Conservation (phyloP, 2,797 vertebrate species). For the Pterois miles region DNA sequence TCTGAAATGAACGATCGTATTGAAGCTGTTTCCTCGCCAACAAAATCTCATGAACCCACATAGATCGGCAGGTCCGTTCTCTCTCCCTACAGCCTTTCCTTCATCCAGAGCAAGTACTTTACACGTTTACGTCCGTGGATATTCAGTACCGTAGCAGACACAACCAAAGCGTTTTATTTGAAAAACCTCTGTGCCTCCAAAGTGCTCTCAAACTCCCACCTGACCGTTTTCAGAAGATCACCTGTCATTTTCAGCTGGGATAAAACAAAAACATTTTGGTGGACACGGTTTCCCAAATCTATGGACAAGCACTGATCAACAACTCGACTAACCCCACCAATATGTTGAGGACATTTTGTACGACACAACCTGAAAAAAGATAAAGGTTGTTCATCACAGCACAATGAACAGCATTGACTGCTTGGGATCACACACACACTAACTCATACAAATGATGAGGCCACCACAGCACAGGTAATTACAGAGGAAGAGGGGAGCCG, state of each 20-base stretch:
- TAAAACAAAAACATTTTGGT: too few species aligned
- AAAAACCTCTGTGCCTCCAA: not conserved
- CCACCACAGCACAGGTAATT: slow-evolving; percentile 35
- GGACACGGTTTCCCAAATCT: not conserved
- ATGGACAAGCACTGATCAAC: not conserved
- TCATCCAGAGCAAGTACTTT: too few species aligned
- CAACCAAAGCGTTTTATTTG: not conserved
- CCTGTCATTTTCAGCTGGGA: too few species aligned
- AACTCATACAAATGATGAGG: not conserved
- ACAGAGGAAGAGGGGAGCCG: slow-evolving; percentile 44
- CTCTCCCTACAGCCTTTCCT: too few species aligned
- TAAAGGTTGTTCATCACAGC: slow-evolving; percentile 13
- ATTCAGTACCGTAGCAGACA: not conserved
- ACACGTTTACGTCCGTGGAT: too few species aligned
- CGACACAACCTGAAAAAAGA: not conserved
- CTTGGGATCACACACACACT: not conserved
- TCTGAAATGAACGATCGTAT: too few species aligned
- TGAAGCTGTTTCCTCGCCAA: too few species aligned
- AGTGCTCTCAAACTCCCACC: too few species aligned
- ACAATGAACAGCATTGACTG: not conserved
- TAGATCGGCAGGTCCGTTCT: too few species aligned
- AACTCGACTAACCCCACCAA: not conserved
- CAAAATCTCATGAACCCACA: too few species aligned
- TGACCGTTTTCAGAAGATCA: too few species aligned
- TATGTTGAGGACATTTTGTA: not conserved